Percentiles rank a stretch among this genome's conserved stretches.
phyloP scores from a whole-genome alignment of 2,113 vertebrate genomes.

The Argyrosomus japonicus region DNA sequence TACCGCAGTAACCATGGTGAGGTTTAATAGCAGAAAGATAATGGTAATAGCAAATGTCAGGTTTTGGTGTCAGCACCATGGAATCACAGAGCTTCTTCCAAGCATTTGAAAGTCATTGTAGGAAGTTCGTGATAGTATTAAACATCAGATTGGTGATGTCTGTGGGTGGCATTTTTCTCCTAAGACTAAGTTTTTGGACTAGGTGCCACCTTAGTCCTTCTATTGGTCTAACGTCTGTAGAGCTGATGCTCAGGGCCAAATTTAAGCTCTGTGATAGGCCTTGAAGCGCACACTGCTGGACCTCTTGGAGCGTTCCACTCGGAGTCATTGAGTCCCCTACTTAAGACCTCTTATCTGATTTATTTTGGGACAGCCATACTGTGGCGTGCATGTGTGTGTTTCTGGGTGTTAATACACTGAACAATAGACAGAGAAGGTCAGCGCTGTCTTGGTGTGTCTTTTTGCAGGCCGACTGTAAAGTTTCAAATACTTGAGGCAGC shows the following conservation, averaged over 20 bases:
- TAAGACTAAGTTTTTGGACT: background rate
- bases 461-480: slow-evolving; percentile 37
- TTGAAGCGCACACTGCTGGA: background rate
- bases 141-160: background rate
- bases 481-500: slow-evolving; percentile 32
- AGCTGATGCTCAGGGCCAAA: background rate
- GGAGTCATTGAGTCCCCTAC: slow-evolving; percentile 15
- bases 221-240: background rate
- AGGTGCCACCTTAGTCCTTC: background rate
- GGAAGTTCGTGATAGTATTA: background rate
- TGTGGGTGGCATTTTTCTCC: background rate
- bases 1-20: background rate
- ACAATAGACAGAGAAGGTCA: slow-evolving; percentile 44
- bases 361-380: slow-evolving; percentile 56
- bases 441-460: slow-evolving; percentile 24
- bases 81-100: background rate
- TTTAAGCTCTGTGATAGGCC: background rate
- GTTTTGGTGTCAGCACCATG: background rate
- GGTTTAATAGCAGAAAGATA: background rate
- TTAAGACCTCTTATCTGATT: slow-evolving; percentile 52
- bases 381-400: background rate
- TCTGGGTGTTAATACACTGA: slow-evolving; percentile 21
- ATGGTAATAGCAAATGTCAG: background rate
- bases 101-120: background rate
- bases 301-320: slow-evolving; percentile 18